A percentile compares a stretch with the other conserved stretches of the same genome.
These are phyloP conservation scores for Macroramphosus scolopax DNA, from an alignment of 2,797 vertebrate genomes.

Conservation along the genomic window DNA sequence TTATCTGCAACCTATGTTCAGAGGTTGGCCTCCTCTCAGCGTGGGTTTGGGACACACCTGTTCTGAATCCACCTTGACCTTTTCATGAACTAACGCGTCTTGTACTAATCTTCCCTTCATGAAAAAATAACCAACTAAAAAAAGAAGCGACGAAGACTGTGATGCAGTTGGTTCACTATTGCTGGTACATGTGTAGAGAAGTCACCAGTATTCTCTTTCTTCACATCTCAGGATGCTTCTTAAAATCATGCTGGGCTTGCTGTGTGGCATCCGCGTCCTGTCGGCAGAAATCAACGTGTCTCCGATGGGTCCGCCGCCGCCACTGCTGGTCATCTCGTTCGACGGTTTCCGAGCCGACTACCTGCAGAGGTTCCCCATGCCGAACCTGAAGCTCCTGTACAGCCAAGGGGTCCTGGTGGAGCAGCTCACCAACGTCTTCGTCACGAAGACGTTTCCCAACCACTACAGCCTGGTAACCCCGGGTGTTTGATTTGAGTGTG, in stretches of 20 bases:
- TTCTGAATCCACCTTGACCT: too few species aligned
- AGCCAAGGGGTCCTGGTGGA: slow-evolving; percentile 86
- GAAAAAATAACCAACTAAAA: too few species aligned
- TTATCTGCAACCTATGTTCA: too few species aligned
- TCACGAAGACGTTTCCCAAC: slow-evolving; percentile 97
- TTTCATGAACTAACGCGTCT: too few species aligned
- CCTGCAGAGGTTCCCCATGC: slow-evolving; percentile 84
- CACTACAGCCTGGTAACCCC: slow-evolving; percentile 97
- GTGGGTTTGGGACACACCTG: too few species aligned
- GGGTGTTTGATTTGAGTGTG: too few species aligned
- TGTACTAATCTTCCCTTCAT: too few species aligned
- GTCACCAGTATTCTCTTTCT: neutral
- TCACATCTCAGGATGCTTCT: slow-evolving; percentile 58
- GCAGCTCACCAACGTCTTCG: slow-evolving; percentile 87
- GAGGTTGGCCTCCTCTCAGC: too few species aligned
- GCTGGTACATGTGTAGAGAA: too few species aligned
- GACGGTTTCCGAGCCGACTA: slow-evolving; percentile 97
- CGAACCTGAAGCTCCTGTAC: slow-evolving; percentile 85
- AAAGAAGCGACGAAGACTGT: too few species aligned
- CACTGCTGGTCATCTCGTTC: slow-evolving; percentile 90
- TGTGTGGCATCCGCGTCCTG: slow-evolving; percentile 53
- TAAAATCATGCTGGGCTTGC: slow-evolving; percentile 41
- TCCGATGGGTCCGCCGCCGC: slow-evolving; percentile 51
- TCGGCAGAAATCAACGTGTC: slow-evolving; percentile 14
- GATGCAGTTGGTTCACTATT: too few species aligned